Conservation (phyloP, 1,140 invertebrate species). For the Helicorthomorpha holstii region DNA sequence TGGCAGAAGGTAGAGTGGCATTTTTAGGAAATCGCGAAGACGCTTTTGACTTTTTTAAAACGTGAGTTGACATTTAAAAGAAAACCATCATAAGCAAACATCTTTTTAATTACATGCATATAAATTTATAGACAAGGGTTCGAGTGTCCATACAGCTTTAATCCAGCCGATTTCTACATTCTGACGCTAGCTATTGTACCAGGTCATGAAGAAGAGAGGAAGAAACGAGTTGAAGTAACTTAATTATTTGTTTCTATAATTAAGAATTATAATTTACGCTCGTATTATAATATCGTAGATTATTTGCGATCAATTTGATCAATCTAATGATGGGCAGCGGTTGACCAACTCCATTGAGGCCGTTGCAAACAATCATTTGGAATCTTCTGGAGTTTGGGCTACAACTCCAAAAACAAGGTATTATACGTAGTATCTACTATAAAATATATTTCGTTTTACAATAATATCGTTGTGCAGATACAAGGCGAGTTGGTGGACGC, state of each 20-base stretch:
- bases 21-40: conserved; percentile 67
- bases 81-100: conserved; percentile 1
- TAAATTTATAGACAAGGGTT: conserved; percentile 23
- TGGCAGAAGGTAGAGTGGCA: conserved; percentile 81
- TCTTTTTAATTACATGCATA: conserved; percentile 3
- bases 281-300: conserved; percentile 46
- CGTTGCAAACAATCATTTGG: not conserved
- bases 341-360: not conserved
- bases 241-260: too few relatives aligned
- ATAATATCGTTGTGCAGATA: conserved; percentile 29
- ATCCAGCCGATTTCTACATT: conserved; percentile 92
- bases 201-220: conserved; percentile 44
- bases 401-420: too few relatives aligned
- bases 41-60: conserved; percentile 62
- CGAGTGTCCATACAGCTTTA: conserved; percentile 54
- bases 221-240: conserved; percentile 5
- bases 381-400: too few relatives aligned
- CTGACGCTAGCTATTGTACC: conserved; percentile 73
- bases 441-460: not conserved
- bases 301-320: conserved; percentile 56
- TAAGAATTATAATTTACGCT: too few relatives aligned
- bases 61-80: conserved; percentile 36
- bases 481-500: conserved; percentile 69
- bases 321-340: conserved; percentile 26
- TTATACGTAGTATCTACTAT: not conserved